A percentile compares a stretch with the other conserved stretches of the same genome.
Conservation (phyloP, 2,113 vertebrate species). For the Otis tarda region DNA sequence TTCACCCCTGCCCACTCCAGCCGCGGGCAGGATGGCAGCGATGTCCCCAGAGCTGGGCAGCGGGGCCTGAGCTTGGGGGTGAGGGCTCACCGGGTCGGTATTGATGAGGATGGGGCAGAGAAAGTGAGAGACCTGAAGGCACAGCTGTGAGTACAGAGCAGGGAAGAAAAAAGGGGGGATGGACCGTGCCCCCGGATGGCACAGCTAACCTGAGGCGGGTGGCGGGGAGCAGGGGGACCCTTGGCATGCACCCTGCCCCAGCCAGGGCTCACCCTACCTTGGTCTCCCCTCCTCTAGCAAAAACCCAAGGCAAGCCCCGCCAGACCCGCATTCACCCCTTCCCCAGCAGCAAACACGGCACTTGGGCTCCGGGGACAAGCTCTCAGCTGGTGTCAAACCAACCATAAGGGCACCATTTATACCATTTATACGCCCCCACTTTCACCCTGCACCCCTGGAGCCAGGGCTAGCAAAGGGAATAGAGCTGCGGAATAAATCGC, state of each 20-base stretch:
- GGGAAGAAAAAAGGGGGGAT: not conserved
- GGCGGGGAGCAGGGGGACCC: not conserved
- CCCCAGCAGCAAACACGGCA: rapidly evolving
- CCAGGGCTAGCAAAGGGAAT: not conserved
- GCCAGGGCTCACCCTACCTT: not conserved
- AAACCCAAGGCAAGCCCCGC: not conserved
- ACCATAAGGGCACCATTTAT: not conserved
- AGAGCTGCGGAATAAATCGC: not conserved
- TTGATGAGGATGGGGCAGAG: not conserved
- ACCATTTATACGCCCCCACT: not conserved
- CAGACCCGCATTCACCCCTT: not conserved
- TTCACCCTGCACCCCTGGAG: not conserved
- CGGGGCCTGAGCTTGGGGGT: not conserved
- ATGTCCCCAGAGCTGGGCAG: rapidly evolving
- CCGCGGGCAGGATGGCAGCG: not conserved
- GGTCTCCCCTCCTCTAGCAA: not conserved
- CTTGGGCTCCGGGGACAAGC: not conserved
- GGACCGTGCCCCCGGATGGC: not conserved
- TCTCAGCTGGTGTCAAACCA: not conserved
- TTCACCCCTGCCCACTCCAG: not conserved
- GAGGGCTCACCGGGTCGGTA: rapidly evolving
- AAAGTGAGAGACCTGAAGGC: not conserved
- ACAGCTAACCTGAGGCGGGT: not conserved
- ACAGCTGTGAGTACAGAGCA: not conserved
- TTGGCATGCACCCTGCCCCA: not conserved